These are phyloP conservation scores for Panopea generosa DNA, from an alignment of 2,888 invertebrate species.

Conservation along the genomic window DNA sequence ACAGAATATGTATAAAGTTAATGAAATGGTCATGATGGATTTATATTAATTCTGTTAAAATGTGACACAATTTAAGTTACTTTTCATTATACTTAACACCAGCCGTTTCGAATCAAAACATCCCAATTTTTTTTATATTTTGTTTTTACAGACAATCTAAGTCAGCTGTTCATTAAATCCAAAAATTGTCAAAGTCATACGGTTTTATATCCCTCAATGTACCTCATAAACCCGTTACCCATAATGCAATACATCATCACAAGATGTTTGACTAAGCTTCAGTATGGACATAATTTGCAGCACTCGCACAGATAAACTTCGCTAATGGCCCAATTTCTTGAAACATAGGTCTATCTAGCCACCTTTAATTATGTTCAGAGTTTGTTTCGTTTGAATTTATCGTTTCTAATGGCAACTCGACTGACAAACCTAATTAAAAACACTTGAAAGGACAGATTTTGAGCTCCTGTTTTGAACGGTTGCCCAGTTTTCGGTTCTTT, in stretches of 20 bases:
- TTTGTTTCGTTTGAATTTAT: slow-evolving; percentile 63
- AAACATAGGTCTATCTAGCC: slow-evolving; percentile 33
- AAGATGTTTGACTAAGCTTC: slow-evolving; percentile 14
- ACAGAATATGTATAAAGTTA: no score
- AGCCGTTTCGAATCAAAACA: no score
- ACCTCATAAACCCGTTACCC: slow-evolving; percentile 6
- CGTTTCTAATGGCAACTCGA: slow-evolving; percentile 56
- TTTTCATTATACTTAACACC: no score
- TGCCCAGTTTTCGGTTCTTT: slow-evolving; percentile 53
- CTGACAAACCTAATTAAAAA: slow-evolving; percentile 64
- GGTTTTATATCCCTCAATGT: not conserved
- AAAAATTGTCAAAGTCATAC: not conserved
- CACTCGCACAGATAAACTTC: slow-evolving; percentile 22
- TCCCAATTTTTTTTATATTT: no score
- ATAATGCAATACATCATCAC: not conserved
- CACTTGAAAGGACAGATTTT: slow-evolving; percentile 57
- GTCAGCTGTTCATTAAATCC: no score
- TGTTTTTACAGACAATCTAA: no score
- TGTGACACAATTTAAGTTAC: no score
- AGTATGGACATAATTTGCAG: slow-evolving; percentile 50
- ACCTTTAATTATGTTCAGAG: slow-evolving; percentile 54
- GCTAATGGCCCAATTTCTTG: slow-evolving; percentile 49
- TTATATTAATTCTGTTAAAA: no score
- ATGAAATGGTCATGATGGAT: no score
- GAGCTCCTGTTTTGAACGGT: slow-evolving; percentile 47